Evolutionary conservation across 1,140 invertebrate species (phyloP), one percentile per base, ranked within the genome.

Genomic region (Achroia grisella): DNA sequence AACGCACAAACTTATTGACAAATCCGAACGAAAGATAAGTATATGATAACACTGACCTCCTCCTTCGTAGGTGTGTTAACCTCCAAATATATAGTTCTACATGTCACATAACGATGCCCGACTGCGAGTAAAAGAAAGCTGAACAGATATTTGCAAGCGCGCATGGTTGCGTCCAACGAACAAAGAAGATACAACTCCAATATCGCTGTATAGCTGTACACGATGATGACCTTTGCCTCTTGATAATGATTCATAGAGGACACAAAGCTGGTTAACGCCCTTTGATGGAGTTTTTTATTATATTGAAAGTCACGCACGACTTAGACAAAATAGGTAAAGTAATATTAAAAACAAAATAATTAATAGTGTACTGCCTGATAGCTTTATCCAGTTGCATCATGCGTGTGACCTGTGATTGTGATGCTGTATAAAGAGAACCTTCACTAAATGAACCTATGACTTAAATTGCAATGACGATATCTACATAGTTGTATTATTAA

Each of bases 81-180:
- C 32, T 76, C 71, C 40, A 71, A 40, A 44, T 70, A 78, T 41
- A 80, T 71, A 0, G 72, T 76, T 33, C 50, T 64, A 4, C 64
- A 60, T 13, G 34, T 40, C 30, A 58, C 68, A 17, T 44, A 23
- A 62, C 33, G 6, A 6, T 43, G 11, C 43, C 39, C 10, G 37
- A 40, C 17, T 51, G 9, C 2, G 45, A 31, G 13, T 43, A 52
- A 3, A 44, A 15, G 8, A 44, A 32, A 46, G 15, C 39, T 52
- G 36, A 39, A 15, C 10, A 48, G 29, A 32, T 37, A 40, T 42
- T 44, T 39, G 27, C 32, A 13, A 31, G 23, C 11, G 33, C 32
- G 14, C 64, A 71, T 71, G 29, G 14, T 48, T n/a, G 10, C 44
- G 39, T 28, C 32, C 39, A 28, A 44, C 50, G 28, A 37, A 51